Conservation (phyloP, 2,113 vertebrate genomes). For the Platysternon megacephalum region DNA sequence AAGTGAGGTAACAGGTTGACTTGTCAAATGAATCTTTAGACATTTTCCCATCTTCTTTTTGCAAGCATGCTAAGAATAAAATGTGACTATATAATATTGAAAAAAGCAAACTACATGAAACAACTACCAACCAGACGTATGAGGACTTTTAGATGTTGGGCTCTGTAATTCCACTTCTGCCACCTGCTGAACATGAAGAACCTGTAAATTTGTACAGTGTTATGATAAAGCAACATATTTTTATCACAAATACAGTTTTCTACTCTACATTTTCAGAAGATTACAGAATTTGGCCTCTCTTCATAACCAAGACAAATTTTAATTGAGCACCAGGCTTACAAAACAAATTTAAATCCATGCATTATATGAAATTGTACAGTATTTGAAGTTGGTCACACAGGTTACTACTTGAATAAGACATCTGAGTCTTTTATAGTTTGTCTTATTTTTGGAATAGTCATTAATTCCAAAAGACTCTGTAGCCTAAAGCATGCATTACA, state of each 20-base stretch:
- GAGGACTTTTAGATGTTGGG: constrained; percentile 57
- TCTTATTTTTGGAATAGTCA: neutral
- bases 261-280: neutral
- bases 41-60: neutral
- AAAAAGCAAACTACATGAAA: neutral
- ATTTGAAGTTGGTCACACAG: neutral
- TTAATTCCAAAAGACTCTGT: neutral
- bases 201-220: constrained; percentile 73
- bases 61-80: neutral
- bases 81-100: neutral
- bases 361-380: neutral
- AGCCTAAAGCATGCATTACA: neutral
- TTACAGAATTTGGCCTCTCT: neutral
- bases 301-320: neutral
- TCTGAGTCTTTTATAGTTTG: neutral
- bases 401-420: neutral
- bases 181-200: constrained; percentile 84
- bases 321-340: neutral
- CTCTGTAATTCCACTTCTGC: constrained; percentile 62
- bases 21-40: neutral
- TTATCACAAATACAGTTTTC: neutral
- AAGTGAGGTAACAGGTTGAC: neutral
- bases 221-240: constrained; percentile 44
- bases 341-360: neutral
- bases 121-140: constrained; percentile 74